Percentiles rank a stretch among this genome's conserved stretches.
Conservation (phyloP, 2,888 invertebrate species). For the Amphimallon solstitiale region DNA sequence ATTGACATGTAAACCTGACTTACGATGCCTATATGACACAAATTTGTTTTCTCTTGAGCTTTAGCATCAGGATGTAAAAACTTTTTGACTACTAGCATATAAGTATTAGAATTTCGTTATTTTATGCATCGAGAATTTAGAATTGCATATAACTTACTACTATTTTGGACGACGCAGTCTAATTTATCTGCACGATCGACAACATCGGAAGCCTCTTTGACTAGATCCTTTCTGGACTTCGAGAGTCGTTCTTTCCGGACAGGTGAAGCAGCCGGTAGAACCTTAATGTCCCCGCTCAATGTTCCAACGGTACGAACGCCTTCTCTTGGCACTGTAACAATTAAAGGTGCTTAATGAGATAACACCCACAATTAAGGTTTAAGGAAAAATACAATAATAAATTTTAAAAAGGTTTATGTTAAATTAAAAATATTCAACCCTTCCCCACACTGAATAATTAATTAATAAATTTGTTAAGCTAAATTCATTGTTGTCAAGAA, state of each 20-base stretch:
- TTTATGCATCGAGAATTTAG: no score
- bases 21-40: no score
- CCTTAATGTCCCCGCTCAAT: conserved; percentile 62
- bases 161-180: conserved; percentile 65
- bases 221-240: conserved; percentile 77
- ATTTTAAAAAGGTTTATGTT: no score
- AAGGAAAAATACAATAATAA: no score
- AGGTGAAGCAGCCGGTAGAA: conserved; percentile 62
- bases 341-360: conserved; percentile 25
- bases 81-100: not conserved
- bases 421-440: no score
- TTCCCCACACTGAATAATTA: no score
- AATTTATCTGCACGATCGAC: conserved; percentile 79
- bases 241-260: conserved; percentile 72
- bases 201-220: conserved; percentile 80
- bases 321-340: conserved; percentile 64
- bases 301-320: conserved; percentile 62
- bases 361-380: no score
- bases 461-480: no score
- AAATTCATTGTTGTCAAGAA: no score
- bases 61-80: not conserved
- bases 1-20: no score
- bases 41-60: no score
- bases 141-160: conserved; percentile 55
- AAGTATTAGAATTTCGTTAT: not conserved